phyloP scores from a whole-genome alignment of 2,888 invertebrate species.

The Belgica antarctica region DNA sequence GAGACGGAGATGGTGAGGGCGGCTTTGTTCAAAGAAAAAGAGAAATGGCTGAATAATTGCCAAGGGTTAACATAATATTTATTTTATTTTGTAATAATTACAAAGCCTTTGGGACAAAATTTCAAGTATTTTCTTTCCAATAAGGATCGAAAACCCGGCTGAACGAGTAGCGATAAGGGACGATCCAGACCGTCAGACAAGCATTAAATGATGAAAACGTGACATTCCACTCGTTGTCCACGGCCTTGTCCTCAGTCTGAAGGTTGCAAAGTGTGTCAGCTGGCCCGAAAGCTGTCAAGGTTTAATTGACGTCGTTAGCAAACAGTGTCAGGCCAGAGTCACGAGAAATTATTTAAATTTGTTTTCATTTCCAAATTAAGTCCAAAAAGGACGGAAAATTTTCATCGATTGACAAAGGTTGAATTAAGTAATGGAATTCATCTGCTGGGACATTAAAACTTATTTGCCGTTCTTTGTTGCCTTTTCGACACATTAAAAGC shows the following conservation, averaged over 20 bases:
- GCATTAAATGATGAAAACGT: too few relatives aligned
- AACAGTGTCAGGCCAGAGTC: too few relatives aligned
- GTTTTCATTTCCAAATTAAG: slow-evolving; percentile 1
- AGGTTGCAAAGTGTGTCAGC: too few relatives aligned
- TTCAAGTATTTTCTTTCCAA: not conserved
- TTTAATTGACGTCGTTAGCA: too few relatives aligned
- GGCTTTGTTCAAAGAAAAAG: not conserved
- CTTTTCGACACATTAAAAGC: not conserved
- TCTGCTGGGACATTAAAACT: slow-evolving; percentile 13
- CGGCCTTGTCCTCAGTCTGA: too few relatives aligned
- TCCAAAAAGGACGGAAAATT: not conserved
- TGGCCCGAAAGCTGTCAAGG: too few relatives aligned
- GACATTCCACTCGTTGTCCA: too few relatives aligned
- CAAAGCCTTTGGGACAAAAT: slow-evolving; percentile 29
- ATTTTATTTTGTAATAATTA: slow-evolving; percentile 42
- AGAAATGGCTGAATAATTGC: slow-evolving; percentile 36
- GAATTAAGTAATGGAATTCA: slow-evolving; percentile 12
- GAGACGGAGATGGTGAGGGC: not conserved
- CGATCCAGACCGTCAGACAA: too few relatives aligned
- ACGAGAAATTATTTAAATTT: slow-evolving; percentile 12
- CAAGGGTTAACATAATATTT: slow-evolving; percentile 37
- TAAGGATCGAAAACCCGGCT: too few relatives aligned
- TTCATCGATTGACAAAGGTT: slow-evolving; percentile 12
- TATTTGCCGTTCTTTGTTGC: not conserved
- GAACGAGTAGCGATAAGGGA: too few relatives aligned